Conservation (phyloP, 2,113 vertebrate genomes). For the Taurulus bubalis region DNA sequence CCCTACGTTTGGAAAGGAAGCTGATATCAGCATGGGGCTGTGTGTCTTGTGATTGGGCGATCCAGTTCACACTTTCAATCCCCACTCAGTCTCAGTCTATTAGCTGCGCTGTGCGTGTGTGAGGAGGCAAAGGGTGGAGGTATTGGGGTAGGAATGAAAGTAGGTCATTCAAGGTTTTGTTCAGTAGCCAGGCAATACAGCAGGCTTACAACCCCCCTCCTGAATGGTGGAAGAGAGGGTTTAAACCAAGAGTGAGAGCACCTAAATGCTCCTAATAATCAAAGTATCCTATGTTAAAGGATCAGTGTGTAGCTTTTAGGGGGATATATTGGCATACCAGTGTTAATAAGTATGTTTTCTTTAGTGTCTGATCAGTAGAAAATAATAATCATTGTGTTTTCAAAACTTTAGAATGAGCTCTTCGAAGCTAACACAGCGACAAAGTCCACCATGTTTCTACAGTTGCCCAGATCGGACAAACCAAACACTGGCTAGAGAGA, state of each 20-base stretch:
- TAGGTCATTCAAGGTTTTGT: conserved; percentile 80
- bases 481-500: background rate
- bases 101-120: conserved; percentile 56
- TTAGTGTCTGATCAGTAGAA: background rate
- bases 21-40: conserved; percentile 42
- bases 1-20: conserved; percentile 54
- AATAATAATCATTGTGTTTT: background rate
- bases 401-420: background rate
- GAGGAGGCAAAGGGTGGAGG: conserved; percentile 57
- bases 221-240: conserved; percentile 46
- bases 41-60: conserved; percentile 61
- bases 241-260: background rate
- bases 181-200: conserved; percentile 75
- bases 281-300: background rate
- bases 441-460: background rate
- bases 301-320: background rate
- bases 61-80: conserved; percentile 58
- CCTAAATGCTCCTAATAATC: background rate
- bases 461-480: background rate
- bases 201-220: conserved; percentile 55
- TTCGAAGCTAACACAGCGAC: background rate
- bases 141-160: conserved; percentile 68
- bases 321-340: background rate
- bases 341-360: background rate
- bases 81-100: conserved; percentile 57